Evolutionary conservation across 2,888 invertebrate genomes (phyloP), one percentile per base, ranked within the genome.

Genomic region (Sylvicola cinctus): DNA sequence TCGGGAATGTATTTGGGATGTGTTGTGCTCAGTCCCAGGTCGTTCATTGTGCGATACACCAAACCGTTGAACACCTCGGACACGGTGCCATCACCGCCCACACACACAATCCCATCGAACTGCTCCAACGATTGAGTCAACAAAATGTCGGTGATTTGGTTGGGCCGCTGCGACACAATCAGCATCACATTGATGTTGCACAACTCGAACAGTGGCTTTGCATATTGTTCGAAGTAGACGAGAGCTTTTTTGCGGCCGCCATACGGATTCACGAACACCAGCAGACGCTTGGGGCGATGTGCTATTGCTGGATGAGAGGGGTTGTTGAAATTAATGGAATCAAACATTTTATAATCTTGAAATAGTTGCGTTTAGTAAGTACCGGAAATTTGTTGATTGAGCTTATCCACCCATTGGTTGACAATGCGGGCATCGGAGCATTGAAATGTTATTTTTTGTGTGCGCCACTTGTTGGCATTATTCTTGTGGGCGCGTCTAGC

Each of bases 61-160:
- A 81, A 53, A 1, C 83, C 81, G 50, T 80, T 79, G 41, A 73
- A 69, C 17, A 84, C 63, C 56, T 87, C 87, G 6, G 79, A 72
- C 44, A 83, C 76, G 29, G 84, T 80, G 1, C 87, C 87, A 54
- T 88, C 87, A 1, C 87, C 87, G 2, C 87, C 87, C 7, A 87
- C 75, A 52, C 78, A 77, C 13, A 77, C 72, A 14, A 84, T 63
- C 1, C 76, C 79, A 58, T 74, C 66, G 42, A 62, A 67, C 10
- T 58, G 57, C 40, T 72, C 68, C 39, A 70, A 51, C 46, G 65
- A 63, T 36, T 65, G 62, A 36, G 58, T 61, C 29, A 65, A 49
- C 32, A 80, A 53, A 15, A 66, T 66, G 47, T 84, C 80, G n/a
- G 14, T 13, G 6, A 81, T 80, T 55, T 84, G 83, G 50, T 79